These are phyloP conservation scores for Macrocentrus cingulum DNA, from an alignment of 1,140 invertebrate species.

Conservation along the genomic window DNA sequence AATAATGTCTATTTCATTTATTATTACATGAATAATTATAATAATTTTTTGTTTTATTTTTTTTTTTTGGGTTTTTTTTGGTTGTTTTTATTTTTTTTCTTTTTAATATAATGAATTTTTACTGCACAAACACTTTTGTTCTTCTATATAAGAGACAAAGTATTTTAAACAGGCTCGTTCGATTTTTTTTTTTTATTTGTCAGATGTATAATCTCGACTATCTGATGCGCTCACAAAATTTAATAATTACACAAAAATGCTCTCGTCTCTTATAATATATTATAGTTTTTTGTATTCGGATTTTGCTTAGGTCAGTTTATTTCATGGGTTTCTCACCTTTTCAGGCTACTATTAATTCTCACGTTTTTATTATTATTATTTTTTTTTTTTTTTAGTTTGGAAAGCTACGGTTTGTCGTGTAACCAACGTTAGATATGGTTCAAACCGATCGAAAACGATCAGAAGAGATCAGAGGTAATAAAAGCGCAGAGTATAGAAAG, in stretches of 20 bases:
- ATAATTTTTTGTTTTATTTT: slow-evolving; percentile 1
- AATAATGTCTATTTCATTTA: slow-evolving; percentile 18
- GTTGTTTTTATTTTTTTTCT: no score
- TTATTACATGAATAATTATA: slow-evolving; percentile 22
- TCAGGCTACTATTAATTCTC: no score
- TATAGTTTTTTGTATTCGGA: no score
- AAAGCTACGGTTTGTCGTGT: slow-evolving; percentile 19
- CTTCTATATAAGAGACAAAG: neutral
- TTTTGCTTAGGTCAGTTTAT: no score
- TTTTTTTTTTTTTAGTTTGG: neutral
- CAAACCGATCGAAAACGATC: slow-evolving; percentile 19
- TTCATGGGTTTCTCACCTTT: no score
- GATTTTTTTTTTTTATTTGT: no score
- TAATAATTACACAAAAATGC: no score
- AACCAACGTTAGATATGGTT: slow-evolving; percentile 20
- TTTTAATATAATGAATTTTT: slow-evolving; percentile 13
- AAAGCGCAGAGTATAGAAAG: no score
- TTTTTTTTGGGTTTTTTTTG: no score
- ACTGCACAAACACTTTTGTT: slow-evolving; percentile 2
- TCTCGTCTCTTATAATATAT: no score
- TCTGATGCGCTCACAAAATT: no score
- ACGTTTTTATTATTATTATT: neutral
- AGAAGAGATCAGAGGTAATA: neutral
- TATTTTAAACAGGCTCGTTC: neutral
- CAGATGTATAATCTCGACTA: no score